Base-by-base conservation (phyloP, 2,888 invertebrate species). In the Clostera curtula region DNA sequence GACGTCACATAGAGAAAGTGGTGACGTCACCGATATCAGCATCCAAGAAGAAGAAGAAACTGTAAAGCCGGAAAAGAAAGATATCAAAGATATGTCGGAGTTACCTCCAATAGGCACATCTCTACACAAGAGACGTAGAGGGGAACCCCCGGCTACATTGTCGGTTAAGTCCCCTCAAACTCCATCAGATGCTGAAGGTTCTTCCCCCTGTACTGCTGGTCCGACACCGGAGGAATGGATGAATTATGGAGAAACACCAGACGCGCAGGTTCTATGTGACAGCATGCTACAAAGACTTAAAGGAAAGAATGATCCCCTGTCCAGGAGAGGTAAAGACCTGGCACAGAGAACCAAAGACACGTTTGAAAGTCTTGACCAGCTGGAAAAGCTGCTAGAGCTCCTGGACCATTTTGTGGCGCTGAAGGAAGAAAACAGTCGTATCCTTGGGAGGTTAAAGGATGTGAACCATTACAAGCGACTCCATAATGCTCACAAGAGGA, bases 361-460 rank as follows among this genome's bases (percentile, higher is more conserved):
- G 0, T 74, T 89, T 6, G 88, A 90, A 43, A 88, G 90, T 1
- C 86, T 95, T 36, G 93, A 93, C 51, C 93, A 95, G 53, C 66
- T 95, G 25, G 93, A 93, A 43, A 91, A 91, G 47, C 80, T 95
- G 4, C 88, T 93, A 47, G 87, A 88, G 34, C 70, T 95, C 15
- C 85, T 95, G 66, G 92, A 94, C 53, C 91, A 93, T 53, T 86
- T 93, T 40, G 80, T 92, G 4, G 87, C 87, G 19, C 69, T 93
- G 17, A 86, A 90, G 40, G 89, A 92, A 49, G 90, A 92, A 40
- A 93, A 93, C 62, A 84, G 87, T 0, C 86, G 86, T 37, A 74
- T 93, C 12, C 87, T 91, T 30, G 85, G 87, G 42, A 85, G 89
- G 25, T 86, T 93, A 12, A 86, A 90, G 33, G 92, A 92, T 46